A percentile compares a stretch with the other conserved stretches of the same genome.
Conservation (phyloP, 2,888 invertebrate genomes). For the Bombyx huttoni region DNA sequence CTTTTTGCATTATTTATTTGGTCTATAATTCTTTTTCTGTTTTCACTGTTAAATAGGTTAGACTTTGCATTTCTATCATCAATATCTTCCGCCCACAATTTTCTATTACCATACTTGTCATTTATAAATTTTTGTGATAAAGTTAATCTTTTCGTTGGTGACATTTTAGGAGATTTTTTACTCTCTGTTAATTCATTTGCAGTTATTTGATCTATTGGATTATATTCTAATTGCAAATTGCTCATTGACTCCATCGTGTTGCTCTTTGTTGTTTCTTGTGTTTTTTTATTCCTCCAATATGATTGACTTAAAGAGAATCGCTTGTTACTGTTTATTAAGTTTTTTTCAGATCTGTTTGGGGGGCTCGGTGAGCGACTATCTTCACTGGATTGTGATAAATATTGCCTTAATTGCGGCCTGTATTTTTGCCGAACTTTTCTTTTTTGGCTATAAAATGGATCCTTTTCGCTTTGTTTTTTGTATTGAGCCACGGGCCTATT, state of each 20-base stretch:
- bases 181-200: slow-evolving; percentile 35
- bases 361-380: slow-evolving; percentile 75
- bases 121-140: slow-evolving; percentile 68
- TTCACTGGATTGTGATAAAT: slow-evolving; percentile 74
- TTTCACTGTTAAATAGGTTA: slow-evolving; percentile 41
- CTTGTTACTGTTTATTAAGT: slow-evolving; percentile 40
- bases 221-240: slow-evolving; percentile 65
- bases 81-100: slow-evolving; percentile 56
- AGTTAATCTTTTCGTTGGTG: slow-evolving; percentile 49
- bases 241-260: slow-evolving; percentile 33
- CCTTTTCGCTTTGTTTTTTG: slow-evolving; percentile 91
- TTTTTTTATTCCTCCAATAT: slow-evolving; percentile 62
- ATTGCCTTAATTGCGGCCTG: slow-evolving; percentile 70
- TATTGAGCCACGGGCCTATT: slow-evolving; percentile 86
- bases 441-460: slow-evolving; percentile 84
- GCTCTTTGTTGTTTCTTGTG: slow-evolving; percentile 52
- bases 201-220: slow-evolving; percentile 60
- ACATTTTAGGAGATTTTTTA: slow-evolving; percentile 50
- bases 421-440: slow-evolving; percentile 77
- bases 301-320: slow-evolving; percentile 64
- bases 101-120: slow-evolving; percentile 66
- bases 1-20: slow-evolving; percentile 45
- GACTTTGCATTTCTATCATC: slow-evolving; percentile 42
- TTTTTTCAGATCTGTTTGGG: slow-evolving; percentile 45
- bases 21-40: slow-evolving; percentile 50